Conservation (phyloP, 2,797 vertebrate species). For the Anabas testudineus region DNA sequence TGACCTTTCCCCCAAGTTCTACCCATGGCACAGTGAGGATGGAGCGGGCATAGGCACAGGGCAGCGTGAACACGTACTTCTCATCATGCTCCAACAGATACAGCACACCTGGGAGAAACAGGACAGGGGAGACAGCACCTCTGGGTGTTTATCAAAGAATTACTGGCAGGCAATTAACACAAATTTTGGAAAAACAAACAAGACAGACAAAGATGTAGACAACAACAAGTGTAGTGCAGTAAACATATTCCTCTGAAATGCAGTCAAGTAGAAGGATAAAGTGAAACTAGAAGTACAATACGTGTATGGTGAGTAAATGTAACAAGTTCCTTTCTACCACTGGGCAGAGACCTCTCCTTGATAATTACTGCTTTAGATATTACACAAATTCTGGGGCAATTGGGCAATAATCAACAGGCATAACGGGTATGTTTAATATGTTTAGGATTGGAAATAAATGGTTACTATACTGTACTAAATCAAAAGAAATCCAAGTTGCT, state of each 20-base stretch:
- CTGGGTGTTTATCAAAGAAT: neutral
- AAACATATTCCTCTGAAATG: neutral
- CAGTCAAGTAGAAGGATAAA: neutral
- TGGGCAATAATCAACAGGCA: neutral
- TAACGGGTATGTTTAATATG: too few relatives aligned
- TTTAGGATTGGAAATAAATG: too few relatives aligned
- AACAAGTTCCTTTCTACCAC: neutral
- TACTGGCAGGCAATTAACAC: neutral
- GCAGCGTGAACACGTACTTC: conserved; percentile 94
- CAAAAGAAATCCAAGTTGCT: too few relatives aligned
- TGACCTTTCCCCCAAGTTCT: conserved; percentile 95
- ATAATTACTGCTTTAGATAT: neutral
- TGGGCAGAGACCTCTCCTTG: neutral
- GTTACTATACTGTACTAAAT: too few relatives aligned
- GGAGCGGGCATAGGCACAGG: conserved; percentile 95
- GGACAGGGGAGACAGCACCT: neutral
- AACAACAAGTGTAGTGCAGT: neutral
- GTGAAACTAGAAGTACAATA: neutral
- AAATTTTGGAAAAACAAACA: too few relatives aligned
- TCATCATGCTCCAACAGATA: conserved; percentile 91
- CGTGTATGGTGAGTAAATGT: neutral
- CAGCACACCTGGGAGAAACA: conserved; percentile 85
- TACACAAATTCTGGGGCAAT: neutral
- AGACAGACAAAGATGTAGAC: neutral
- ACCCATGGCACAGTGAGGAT: conserved; percentile 98